Evolutionary conservation across 2,113 vertebrate genomes (phyloP).

Genomic region (Dasyornis broadbenti): DNA sequence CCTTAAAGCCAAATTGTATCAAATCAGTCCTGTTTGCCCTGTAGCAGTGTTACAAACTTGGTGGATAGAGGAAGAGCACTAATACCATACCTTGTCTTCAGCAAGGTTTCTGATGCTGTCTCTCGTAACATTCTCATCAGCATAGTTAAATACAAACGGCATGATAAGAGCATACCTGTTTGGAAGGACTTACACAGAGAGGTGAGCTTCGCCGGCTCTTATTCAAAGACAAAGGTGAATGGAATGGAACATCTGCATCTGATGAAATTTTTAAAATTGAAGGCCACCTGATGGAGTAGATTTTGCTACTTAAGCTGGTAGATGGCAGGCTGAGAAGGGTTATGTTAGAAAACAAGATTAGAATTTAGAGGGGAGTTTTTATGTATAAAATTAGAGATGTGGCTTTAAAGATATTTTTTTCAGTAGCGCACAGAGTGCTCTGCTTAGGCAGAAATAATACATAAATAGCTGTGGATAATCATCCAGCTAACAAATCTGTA

Average conservation of each 20-base stretch:
- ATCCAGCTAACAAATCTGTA: neutral
- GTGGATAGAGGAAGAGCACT: neutral
- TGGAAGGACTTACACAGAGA: neutral
- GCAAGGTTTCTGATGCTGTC: neutral
- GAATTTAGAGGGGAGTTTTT: neutral
- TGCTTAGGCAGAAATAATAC: neutral
- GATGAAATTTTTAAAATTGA: neutral
- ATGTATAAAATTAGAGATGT: neutral
- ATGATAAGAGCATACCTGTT: neutral
- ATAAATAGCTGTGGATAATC: neutral
- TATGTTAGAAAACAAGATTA: neutral
- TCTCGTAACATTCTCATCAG: neutral
- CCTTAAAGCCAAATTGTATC: neutral
- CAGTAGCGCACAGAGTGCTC: neutral
- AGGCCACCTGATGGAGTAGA: neutral
- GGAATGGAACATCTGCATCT: neutral
- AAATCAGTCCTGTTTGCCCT: neutral
- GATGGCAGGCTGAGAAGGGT: neutral
- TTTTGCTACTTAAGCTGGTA: neutral
- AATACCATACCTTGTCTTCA: neutral
- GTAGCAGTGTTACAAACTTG: neutral
- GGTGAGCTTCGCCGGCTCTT: neutral
- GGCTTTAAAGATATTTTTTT: neutral
- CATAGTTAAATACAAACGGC: neutral
- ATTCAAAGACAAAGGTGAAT: neutral